A percentile compares a stretch with the other conserved stretches of the same genome.
These are phyloP conservation scores for Myotis yumanensis DNA, from an alignment of 2,113 vertebrate species.

Conservation along the genomic window DNA sequence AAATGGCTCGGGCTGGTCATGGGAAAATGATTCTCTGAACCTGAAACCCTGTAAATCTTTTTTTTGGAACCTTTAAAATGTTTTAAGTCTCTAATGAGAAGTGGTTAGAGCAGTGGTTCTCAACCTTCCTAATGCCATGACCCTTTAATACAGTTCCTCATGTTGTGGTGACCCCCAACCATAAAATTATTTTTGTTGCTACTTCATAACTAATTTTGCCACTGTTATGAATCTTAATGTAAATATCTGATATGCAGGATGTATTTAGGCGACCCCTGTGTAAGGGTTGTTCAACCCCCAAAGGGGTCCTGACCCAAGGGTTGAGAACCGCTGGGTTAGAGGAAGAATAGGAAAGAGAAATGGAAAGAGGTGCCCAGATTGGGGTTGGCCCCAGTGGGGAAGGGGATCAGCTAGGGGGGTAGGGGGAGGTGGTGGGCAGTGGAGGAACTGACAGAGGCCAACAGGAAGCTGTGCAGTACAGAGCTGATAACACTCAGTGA, in stretches of 20 bases:
- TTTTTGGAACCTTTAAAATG: not conserved
- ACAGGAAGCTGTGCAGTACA: conserved; percentile 14
- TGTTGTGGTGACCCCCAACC: too few relatives aligned
- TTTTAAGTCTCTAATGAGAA: not conserved
- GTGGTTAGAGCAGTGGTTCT: not conserved
- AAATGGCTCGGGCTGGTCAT: too few relatives aligned
- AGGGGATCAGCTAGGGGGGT: not conserved
- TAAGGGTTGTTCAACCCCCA: too few relatives aligned
- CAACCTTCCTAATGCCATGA: too few relatives aligned
- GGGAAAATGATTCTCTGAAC: not conserved
- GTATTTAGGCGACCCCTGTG: too few relatives aligned
- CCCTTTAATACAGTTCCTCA: too few relatives aligned
- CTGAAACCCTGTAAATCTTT: not conserved
- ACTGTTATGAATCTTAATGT: too few relatives aligned
- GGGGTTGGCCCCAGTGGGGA: not conserved
- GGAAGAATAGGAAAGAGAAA: not conserved
- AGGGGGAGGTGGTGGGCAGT: accelerated
- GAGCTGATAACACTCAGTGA: not conserved
- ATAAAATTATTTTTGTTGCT: too few relatives aligned
- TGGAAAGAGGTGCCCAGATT: not conserved
- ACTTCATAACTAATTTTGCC: too few relatives aligned
- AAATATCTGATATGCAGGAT: too few relatives aligned
- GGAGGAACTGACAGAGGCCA: not conserved
- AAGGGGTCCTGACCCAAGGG: too few relatives aligned
- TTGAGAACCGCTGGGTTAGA: not conserved